These are phyloP conservation scores for Enoplolaimus lenunculus DNA, from an alignment of 2,888 invertebrate genomes.

Conservation along the genomic window DNA sequence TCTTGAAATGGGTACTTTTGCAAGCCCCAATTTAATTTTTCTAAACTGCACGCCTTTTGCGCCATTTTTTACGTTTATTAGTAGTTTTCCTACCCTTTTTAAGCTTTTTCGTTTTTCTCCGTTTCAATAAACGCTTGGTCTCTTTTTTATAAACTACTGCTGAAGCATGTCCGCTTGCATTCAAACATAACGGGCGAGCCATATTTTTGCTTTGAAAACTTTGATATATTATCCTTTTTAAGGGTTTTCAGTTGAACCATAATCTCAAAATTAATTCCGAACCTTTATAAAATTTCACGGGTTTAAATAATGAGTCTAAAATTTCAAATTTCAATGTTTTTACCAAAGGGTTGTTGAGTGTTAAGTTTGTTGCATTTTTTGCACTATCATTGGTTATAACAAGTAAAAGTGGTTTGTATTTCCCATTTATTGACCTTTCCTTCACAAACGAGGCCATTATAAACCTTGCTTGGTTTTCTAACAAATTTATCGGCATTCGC, in stretches of 20 bases:
- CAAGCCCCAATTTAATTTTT: too few species aligned
- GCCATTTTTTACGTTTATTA: too few species aligned
- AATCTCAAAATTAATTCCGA: neutral
- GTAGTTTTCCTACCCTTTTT: too few species aligned
- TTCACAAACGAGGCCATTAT: neutral
- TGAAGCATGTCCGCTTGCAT: too few species aligned
- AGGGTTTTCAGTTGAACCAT: neutral
- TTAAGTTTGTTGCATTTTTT: neutral
- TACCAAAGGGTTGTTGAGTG: neutral
- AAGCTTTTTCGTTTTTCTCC: too few species aligned
- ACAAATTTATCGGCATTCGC: neutral
- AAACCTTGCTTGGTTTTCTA: neutral
- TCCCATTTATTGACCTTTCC: neutral
- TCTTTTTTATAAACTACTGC: too few species aligned
- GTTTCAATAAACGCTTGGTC: too few species aligned
- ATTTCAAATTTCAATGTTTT: neutral
- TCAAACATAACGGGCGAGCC: too few species aligned
- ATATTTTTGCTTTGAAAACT: too few species aligned
- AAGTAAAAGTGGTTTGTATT: neutral
- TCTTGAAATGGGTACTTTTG: too few species aligned
- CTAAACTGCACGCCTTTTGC: too few species aligned
- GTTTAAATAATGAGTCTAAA: neutral
- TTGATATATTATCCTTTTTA: too few species aligned
- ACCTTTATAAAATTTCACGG: neutral
- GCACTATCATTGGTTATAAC: neutral